These are phyloP conservation scores for Marasmarcha lunaedactyla DNA, from an alignment of 2,888 invertebrate species.

Conservation along the genomic window DNA sequence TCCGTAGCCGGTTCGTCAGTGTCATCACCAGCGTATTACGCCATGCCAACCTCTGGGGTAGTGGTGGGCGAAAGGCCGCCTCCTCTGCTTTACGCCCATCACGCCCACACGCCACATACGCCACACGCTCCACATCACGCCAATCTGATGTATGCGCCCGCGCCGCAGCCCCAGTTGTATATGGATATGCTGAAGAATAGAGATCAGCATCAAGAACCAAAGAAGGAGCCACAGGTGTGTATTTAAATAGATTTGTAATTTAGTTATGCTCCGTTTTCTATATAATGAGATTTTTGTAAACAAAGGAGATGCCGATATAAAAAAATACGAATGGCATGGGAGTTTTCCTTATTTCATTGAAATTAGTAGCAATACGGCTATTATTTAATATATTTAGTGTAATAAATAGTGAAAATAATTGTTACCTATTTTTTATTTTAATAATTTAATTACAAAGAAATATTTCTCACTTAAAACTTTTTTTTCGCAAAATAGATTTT, in stretches of 20 bases:
- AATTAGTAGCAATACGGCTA: too few relatives aligned
- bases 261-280: too few relatives aligned
- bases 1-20: conserved; percentile 34
- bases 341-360: too few relatives aligned
- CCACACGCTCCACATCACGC: conserved; percentile 44
- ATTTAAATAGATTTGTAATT: neutral
- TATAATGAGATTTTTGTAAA: too few relatives aligned
- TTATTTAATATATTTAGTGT: too few relatives aligned
- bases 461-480: too few relatives aligned
- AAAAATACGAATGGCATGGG: too few relatives aligned
- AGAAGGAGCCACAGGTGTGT: conserved; percentile 46
- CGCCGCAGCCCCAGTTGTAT: conserved; percentile 48
- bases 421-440: too few relatives aligned
- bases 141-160: conserved; percentile 45
- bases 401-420: too few relatives aligned
- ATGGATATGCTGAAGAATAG: conserved; percentile 55
- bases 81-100: conserved; percentile 51
- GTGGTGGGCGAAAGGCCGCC: conserved; percentile 53
- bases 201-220: conserved; percentile 46
- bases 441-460: too few relatives aligned
- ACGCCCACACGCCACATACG: conserved; percentile 48
- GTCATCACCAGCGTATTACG: conserved; percentile 43
- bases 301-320: too few relatives aligned
- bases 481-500: too few relatives aligned
- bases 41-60: conserved; percentile 51